Conservation (phyloP, 2,888 invertebrate genomes). For the Drosophila peninsularis region DNA sequence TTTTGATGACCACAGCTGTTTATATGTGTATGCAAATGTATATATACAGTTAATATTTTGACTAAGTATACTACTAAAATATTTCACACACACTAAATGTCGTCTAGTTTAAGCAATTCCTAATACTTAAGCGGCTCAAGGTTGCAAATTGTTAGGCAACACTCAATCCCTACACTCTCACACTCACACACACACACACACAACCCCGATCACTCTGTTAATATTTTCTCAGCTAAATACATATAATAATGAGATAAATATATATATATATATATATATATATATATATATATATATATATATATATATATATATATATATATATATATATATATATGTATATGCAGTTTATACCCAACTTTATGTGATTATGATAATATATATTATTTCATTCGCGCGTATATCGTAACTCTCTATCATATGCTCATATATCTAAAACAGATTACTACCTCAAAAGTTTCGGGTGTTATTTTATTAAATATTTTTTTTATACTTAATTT, state of each 20-base stretch:
- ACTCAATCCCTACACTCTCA: not conserved
- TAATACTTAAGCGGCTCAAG: constrained; percentile 20
- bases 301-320: not conserved
- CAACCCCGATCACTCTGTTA: not conserved
- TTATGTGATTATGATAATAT: not conserved
- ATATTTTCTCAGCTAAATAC: constrained; percentile 1
- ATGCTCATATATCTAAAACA: not conserved
- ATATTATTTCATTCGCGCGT: not conserved
- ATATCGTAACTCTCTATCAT: constrained; percentile 3
- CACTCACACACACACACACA: not conserved
- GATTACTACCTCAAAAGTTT: not conserved
- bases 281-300: not conserved
- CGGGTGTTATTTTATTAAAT: not conserved
- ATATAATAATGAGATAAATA: not conserved
- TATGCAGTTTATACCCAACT: not conserved
- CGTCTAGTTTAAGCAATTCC: not conserved
- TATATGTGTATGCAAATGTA: not conserved
- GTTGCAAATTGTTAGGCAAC: constrained; percentile 1
- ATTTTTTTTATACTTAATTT: not conserved
- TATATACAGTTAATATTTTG: constrained; percentile 38
- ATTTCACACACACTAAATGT: constrained; percentile 11
- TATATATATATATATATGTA: not conserved
- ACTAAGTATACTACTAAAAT: constrained; percentile 18
- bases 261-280: not conserved
- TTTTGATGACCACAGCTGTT: no score